Conservation (phyloP, 2,113 vertebrate genomes). For the Onychorhynchus coronatus region DNA sequence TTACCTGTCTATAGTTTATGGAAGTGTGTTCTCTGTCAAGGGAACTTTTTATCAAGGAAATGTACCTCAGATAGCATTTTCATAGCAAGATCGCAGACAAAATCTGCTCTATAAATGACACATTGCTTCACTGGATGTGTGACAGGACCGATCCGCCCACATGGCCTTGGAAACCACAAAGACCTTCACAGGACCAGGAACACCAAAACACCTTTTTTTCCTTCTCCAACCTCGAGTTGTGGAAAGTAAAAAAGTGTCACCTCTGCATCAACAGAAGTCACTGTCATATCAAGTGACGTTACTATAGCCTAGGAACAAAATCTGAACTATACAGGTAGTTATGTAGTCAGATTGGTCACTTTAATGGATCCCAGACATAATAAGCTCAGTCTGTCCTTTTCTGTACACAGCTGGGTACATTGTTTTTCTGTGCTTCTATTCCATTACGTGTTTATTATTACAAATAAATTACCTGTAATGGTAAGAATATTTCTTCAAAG, state of each 20-base stretch:
- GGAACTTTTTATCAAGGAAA: background rate
- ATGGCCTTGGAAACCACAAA: background rate
- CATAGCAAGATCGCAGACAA: background rate
- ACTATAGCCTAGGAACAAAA: background rate
- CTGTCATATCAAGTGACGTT: background rate
- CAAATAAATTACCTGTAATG: background rate
- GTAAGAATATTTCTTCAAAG: background rate
- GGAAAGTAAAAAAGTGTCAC: background rate
- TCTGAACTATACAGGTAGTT: background rate
- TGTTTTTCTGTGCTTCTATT: background rate
- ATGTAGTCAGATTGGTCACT: background rate
- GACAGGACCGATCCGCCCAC: no score
- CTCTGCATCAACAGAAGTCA: background rate
- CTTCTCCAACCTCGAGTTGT: background rate
- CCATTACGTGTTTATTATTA: background rate
- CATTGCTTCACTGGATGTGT: background rate
- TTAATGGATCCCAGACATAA: background rate
- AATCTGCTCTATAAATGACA: background rate
- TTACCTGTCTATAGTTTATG: background rate
- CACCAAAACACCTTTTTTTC: rapidly evolving
- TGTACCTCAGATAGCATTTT: background rate
- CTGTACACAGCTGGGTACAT: background rate
- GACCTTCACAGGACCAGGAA: background rate
- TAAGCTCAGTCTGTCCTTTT: background rate
- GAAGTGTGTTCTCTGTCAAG: background rate